These are phyloP conservation scores for Lamellibrachia luymesi DNA, from an alignment of 1,140 invertebrate genomes.

Conservation along the genomic window DNA sequence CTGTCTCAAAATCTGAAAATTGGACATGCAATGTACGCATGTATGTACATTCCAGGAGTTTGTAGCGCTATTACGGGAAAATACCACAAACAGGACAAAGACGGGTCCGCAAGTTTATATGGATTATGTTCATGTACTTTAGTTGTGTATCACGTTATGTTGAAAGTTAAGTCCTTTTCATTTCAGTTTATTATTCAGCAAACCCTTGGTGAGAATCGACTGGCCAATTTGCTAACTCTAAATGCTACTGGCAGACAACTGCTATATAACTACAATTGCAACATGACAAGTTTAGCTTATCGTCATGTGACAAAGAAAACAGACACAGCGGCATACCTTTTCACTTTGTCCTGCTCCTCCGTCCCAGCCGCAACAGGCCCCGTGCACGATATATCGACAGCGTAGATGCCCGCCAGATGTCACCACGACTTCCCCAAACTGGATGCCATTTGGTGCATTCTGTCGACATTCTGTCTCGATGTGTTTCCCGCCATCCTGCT, in stretches of 20 bases:
- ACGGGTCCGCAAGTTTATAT: too few relatives aligned
- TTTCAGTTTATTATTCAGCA: too few relatives aligned
- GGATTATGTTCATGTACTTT: not conserved
- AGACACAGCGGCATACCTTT: conserved; percentile 15
- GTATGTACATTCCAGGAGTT: not conserved
- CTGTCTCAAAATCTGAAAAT: not conserved
- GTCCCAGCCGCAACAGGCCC: conserved; percentile 26
- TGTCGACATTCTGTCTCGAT: conserved; percentile 19
- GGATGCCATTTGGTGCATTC: conserved; percentile 31
- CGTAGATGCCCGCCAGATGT: conserved; percentile 34
- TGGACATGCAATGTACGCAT: not conserved
- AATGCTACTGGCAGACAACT: too few relatives aligned
- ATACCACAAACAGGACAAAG: not conserved
- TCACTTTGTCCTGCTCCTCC: conserved; percentile 27
- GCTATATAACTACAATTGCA: too few relatives aligned
- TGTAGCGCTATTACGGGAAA: not conserved
- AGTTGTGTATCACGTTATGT: not conserved
- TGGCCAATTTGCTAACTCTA: too few relatives aligned
- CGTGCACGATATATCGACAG: conserved; percentile 40
- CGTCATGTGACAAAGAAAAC: conserved; percentile 23
- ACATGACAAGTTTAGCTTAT: not conserved
- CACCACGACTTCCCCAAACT: conserved; percentile 34
- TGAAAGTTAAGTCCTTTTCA: too few relatives aligned
- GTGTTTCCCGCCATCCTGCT: conserved; percentile 31
- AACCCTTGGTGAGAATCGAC: too few relatives aligned